These are phyloP conservation scores for Ectropis grisescens DNA, from an alignment of 1,140 invertebrate genomes.

Conservation along the genomic window DNA sequence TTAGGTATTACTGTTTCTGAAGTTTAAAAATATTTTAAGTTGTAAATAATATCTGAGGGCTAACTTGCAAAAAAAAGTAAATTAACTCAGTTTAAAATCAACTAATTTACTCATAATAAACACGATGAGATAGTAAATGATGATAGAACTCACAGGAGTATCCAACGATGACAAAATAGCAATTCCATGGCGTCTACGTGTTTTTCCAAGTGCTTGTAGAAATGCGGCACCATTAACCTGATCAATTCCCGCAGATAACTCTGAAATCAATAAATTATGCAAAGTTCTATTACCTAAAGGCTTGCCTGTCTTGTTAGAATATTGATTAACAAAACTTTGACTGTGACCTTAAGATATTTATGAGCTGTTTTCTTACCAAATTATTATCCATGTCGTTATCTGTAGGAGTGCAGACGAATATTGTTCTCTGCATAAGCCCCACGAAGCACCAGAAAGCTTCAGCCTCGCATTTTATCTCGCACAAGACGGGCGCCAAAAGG, in stretches of 20 bases:
- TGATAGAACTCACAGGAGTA: slow-evolving; percentile 86
- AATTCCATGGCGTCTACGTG: slow-evolving; percentile 89
- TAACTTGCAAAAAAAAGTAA: too few relatives aligned
- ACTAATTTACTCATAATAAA: too few relatives aligned
- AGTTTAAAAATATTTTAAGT: too few relatives aligned
- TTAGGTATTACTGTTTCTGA: too few relatives aligned
- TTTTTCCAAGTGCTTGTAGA: slow-evolving; percentile 87
- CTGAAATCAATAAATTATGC: slow-evolving; percentile 41
- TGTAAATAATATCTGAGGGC: too few relatives aligned
- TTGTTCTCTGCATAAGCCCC: slow-evolving; percentile 90
- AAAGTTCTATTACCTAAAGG: too few relatives aligned
- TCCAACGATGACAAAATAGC: slow-evolving; percentile 94
- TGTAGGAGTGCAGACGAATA: slow-evolving; percentile 93
- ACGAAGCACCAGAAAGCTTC: slow-evolving; percentile 96
- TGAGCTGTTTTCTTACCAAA: slow-evolving; percentile 70
- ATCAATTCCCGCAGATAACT: slow-evolving; percentile 89
- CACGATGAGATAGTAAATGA: too few relatives aligned
- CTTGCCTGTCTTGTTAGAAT: too few relatives aligned
- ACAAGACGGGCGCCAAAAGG: slow-evolving; percentile 87
- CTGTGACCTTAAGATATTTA: too few relatives aligned
- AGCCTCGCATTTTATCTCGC: slow-evolving; percentile 89
- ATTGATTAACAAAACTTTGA: too few relatives aligned
- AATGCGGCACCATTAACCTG: slow-evolving; percentile 87
- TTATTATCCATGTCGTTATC: slow-evolving; percentile 96
- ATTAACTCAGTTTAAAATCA: too few relatives aligned